Base-by-base conservation (phyloP, 2,888 invertebrate genomes). In the Galeopsomyia nigrocyanea region DNA sequence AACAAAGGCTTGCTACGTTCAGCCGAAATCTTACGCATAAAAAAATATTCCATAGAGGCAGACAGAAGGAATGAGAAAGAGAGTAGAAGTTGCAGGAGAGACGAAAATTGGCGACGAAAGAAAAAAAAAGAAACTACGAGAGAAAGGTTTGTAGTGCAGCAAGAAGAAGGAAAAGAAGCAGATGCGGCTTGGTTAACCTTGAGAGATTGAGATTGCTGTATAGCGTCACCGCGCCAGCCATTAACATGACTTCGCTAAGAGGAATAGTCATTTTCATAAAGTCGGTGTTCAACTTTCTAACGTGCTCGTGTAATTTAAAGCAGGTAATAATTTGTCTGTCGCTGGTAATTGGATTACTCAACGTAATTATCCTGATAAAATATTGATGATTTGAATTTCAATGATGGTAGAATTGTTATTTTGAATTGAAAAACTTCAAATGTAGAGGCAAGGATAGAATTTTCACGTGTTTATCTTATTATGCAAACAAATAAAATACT, bases 231-330 rank as follows among this genome's bases (percentile, higher is more conserved):
- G 50, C 47, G 5, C 10, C 39, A 39, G 39, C 10, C 39, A 39
- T 39, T 39, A 39, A 39, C 7, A 66, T 57, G 50, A 26, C 7
- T 56, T 26, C 17, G 17, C 21, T 31, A 31, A 31, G 31, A 31
- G 31, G 7, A 31, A 57, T 56, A 16, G n/a, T 55, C n/a, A 10
- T 56, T 55, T 21, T 21, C 22, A 13, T 16, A 16, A 26, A 1
- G 2, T 46, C 60, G n/a, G n/a, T 26, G 26, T 21, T 16, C 16
- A 14, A 66, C 66, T 49, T 57, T 66, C 49, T 49, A 47, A 26
- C 26, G 22, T n/a, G n/a, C 47, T 65, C 47, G 47, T 49, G 57
- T 50, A 49, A 66, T 22, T 57, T 21, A 56, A 16, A 58, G 39
- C 7, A 10, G 39, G 10, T 13, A 39, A 39, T 39, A 39, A 39